Conservation (phyloP, 2,888 invertebrate species). For the Cheilosia vernalis region DNA sequence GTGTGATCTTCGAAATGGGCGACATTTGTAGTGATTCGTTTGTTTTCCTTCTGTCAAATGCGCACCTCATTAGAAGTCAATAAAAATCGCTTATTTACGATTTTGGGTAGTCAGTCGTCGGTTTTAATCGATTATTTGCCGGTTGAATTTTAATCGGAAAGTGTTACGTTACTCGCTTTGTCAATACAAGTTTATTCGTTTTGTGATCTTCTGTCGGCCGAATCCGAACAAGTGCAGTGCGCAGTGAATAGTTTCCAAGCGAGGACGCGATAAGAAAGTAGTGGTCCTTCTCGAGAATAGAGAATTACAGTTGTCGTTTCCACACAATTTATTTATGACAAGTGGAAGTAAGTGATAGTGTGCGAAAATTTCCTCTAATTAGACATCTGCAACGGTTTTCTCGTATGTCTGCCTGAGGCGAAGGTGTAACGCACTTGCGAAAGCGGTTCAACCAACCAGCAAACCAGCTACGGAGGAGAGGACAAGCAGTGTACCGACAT, state of each 20-base stretch:
- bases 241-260: slow-evolving; percentile 3
- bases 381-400: slow-evolving; percentile 5
- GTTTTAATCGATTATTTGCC: slow-evolving; percentile 60
- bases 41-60: slow-evolving; percentile 58
- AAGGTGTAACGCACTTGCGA: slow-evolving; percentile 55
- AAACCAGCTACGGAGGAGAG: slow-evolving; percentile 16
- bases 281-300: slow-evolving; percentile 15
- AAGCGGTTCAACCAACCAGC: slow-evolving; percentile 10
- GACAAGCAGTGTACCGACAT: slow-evolving; percentile 41
- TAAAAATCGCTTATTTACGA: slow-evolving; percentile 52
- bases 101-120: slow-evolving; percentile 49
- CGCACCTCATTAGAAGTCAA: slow-evolving; percentile 62
- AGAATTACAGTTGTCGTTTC: not conserved
- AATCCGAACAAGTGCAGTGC: slow-evolving; percentile 66
- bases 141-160: slow-evolving; percentile 67
- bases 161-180: slow-evolving; percentile 43
- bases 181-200: slow-evolving; percentile 41
- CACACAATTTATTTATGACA: too few relatives aligned
- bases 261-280: slow-evolving; percentile 3
- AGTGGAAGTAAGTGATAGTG: slow-evolving; percentile 63
- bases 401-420: slow-evolving; percentile 9
- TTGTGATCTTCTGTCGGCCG: slow-evolving; percentile 55
- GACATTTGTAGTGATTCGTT: slow-evolving; percentile 35
- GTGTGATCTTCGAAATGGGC: slow-evolving; percentile 15
- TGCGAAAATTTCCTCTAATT: slow-evolving; percentile 27